A percentile compares a stretch with the other conserved stretches of the same genome.
phyloP scores from a whole-genome alignment of 2,888 invertebrate genomes.

The Kuschelorhynchus macadamiae region DNA sequence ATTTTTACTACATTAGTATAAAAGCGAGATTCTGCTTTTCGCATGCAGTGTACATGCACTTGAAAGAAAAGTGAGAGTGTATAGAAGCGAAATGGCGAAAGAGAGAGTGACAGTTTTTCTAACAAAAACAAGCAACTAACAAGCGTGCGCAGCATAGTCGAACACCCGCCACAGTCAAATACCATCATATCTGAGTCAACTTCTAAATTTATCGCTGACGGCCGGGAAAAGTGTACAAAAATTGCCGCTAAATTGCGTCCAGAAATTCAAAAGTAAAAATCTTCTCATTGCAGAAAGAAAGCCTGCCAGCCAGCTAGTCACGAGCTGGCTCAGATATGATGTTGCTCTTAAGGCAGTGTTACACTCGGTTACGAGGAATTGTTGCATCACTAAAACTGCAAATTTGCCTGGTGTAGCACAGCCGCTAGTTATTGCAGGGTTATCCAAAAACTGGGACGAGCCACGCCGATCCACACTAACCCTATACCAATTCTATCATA shows the following conservation, averaged over 20 bases:
- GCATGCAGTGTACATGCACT: conserved; percentile 12
- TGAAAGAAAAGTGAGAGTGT: no score
- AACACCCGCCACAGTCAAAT: conserved; percentile 73
- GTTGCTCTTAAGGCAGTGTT: conserved; percentile 54
- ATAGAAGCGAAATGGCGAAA: conserved; percentile 5
- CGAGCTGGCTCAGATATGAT: conserved; percentile 75
- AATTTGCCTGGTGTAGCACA: conserved; percentile 33
- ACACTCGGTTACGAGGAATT: conserved; percentile 14
- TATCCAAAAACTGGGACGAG: conserved; percentile 69
- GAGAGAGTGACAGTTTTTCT: background rate
- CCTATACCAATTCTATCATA: conserved; percentile 39
- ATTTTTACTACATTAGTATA: background rate
- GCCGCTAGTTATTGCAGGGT: conserved; percentile 68
- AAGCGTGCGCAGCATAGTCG: conserved; percentile 32
- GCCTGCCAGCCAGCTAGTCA: conserved; percentile 28
- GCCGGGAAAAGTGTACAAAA: conserved; percentile 70
- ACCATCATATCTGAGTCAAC: conserved; percentile 77
- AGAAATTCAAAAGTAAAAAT: conserved; percentile 27
- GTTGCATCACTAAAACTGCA: conserved; percentile 56
- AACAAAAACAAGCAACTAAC: conserved; percentile 22
- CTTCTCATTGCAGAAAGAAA: background rate
- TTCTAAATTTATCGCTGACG: conserved; percentile 54
- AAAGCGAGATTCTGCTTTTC: background rate
- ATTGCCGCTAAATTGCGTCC: conserved; percentile 22
- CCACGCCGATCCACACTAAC: conserved; percentile 66